Conservation (phyloP, 2,797 vertebrate genomes). For the Neosalanx taihuensis region DNA sequence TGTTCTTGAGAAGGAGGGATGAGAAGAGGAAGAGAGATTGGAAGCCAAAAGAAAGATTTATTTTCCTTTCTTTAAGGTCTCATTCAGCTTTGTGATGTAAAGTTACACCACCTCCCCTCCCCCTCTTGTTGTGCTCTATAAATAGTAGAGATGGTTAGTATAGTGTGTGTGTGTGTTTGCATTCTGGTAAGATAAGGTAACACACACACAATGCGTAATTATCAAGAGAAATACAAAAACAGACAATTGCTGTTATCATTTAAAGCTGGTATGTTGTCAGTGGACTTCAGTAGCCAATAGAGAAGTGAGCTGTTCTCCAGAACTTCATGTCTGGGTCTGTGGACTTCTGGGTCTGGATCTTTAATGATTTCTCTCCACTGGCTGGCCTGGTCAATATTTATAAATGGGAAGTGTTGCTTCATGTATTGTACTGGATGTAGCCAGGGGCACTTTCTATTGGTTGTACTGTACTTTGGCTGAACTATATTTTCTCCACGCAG, state of each 20-base stretch:
- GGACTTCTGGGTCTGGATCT: no score
- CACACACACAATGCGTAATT: neutral
- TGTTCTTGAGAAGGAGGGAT: constrained; percentile 49
- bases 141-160: constrained; percentile 31
- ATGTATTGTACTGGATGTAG: constrained; percentile 63
- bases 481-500: constrained; percentile 26
- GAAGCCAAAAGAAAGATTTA: constrained; percentile 18
- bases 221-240: neutral
- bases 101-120: constrained; percentile 60
- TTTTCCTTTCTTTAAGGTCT: neutral
- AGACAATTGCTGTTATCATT: no score
- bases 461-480: constrained; percentile 32
- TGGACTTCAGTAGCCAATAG: neutral
- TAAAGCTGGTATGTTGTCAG: neutral
- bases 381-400: constrained; percentile 52
- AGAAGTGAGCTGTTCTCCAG: neutral
- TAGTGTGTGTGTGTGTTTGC: neutral
- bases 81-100: constrained; percentile 24
- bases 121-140: constrained; percentile 35
- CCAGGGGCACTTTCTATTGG: constrained; percentile 50
- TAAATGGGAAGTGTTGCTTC: constrained; percentile 56
- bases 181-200: neutral
- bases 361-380: constrained; percentile 51
- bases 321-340: no score
- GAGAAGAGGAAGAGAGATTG: constrained; percentile 31